These are phyloP conservation scores for Saxidomus purpurata DNA, from an alignment of 1,140 invertebrate species.

Conservation along the genomic window DNA sequence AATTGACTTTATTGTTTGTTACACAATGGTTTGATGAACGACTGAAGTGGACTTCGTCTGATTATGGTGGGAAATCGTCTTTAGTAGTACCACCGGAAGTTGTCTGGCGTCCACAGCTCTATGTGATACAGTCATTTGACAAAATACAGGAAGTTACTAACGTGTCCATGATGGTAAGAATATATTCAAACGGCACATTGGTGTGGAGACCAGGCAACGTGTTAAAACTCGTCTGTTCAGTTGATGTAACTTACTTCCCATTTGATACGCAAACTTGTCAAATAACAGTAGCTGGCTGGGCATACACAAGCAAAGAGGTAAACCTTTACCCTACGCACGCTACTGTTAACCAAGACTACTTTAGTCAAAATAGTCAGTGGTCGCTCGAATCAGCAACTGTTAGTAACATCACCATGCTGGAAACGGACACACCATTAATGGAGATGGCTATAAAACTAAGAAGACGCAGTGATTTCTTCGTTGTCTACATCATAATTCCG, in stretches of 20 bases:
- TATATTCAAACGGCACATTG: slow-evolving; percentile 9
- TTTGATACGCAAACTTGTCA: slow-evolving; percentile 49
- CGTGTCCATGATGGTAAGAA: not conserved
- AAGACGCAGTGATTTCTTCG: slow-evolving; percentile 82
- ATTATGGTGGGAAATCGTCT: slow-evolving; percentile 49
- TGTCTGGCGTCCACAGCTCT: slow-evolving; percentile 50
- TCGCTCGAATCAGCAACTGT: not conserved
- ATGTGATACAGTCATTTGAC: slow-evolving; percentile 34
- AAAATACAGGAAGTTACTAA: slow-evolving; percentile 31
- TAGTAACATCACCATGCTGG: not conserved
- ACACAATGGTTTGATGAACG: slow-evolving; percentile 44
- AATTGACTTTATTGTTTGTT: not conserved
- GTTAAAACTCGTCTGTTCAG: slow-evolving; percentile 12
- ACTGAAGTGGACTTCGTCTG: slow-evolving; percentile 26
- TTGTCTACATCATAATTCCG: slow-evolving; percentile 88
- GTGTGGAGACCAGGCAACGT: slow-evolving; percentile 31
- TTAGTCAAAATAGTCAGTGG: slow-evolving; percentile 50
- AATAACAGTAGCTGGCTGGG: slow-evolving; percentile 16
- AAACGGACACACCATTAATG: not conserved
- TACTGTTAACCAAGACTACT: not conserved
- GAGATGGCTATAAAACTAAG: slow-evolving; percentile 15
- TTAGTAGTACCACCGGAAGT: slow-evolving; percentile 30
- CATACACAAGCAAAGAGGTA: slow-evolving; percentile 3
- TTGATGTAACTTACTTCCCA: slow-evolving; percentile 56
- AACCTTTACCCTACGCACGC: not conserved